Percentiles rank a stretch among this genome's conserved stretches.
These are phyloP conservation scores for Drosophila mulleri DNA, from an alignment of 2,888 invertebrate species.

Conservation along the genomic window DNA sequence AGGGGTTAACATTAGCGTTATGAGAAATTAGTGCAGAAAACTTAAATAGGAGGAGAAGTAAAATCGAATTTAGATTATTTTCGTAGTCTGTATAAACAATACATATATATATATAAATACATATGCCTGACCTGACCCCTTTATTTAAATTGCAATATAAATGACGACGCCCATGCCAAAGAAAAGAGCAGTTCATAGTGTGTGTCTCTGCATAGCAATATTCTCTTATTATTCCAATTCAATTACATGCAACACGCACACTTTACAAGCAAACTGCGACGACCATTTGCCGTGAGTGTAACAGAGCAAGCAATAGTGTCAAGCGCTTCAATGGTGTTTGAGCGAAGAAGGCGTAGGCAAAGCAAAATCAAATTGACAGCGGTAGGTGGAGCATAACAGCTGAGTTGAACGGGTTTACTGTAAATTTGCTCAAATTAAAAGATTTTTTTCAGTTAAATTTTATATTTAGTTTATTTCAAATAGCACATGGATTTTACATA, in stretches of 20 bases:
- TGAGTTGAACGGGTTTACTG: constrained; percentile 9
- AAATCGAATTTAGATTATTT: no score
- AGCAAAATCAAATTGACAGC: constrained; percentile 46
- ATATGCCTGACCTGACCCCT: no score
- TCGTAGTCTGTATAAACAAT: no score
- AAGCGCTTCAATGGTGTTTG: constrained; percentile 54
- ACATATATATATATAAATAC: no score
- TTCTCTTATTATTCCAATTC: constrained; percentile 11
- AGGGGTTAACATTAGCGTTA: neutral
- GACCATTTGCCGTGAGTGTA: constrained; percentile 42
- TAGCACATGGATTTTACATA: constrained; percentile 73
- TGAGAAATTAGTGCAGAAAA: neutral
- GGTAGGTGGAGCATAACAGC: constrained; percentile 53
- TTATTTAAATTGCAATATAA: neutral
- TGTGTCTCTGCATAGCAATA: neutral
- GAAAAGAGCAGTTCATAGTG: neutral
- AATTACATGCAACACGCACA: constrained; percentile 18
- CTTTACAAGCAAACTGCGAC: constrained; percentile 19
- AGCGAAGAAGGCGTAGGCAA: constrained; percentile 53
- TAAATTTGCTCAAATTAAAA: constrained; percentile 7
- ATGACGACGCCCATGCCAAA: neutral
- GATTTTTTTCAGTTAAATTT: constrained; percentile 15
- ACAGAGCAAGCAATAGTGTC: constrained; percentile 60
- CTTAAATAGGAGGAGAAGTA: neutral
- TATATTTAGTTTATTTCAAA: constrained; percentile 66